Evolutionary conservation across 2,797 vertebrate species (phyloP), one percentile per base, ranked within the genome.

Genomic region (Merluccius polli): DNA sequence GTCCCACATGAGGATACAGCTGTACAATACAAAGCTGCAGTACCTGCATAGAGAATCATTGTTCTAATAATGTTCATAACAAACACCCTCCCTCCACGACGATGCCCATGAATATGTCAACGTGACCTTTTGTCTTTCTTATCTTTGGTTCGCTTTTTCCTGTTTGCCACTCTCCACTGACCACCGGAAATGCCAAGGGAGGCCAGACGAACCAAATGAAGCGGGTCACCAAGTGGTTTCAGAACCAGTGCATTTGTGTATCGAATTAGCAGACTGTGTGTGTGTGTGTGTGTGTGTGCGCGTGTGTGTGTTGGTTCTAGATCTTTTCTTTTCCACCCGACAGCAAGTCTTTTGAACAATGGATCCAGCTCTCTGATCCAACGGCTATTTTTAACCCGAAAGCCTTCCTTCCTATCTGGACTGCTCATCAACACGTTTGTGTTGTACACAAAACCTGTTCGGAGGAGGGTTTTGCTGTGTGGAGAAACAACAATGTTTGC

Each of bases 301-400:
- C n/a, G n/a, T n/a, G n/a, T n/a, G n/a, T n/a, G n/a, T n/a, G n/a
- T n/a, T n/a, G n/a, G n/a, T n/a, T 59, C 4, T 27, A 13, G n/a
- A 27, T 65, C 59, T 65, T 24, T 65, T 12, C 24, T 65, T 65
- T 27, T 24, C 59, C 59, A 65, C 59, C 11, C 59, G n/a, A 12
- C 59, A 65, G 59, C 59, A 65, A 65, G 9, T 65, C 59, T 65
- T 65, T 11, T 65, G 59, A 65, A 65, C 59, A 65, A 65, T 65
- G 59, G 59, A 65, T 83, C n/a, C 74, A 83, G 72, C 73, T 85
- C 74, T 73, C 74, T 79, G 75, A 83, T 85, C 75, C 74, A 74
- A 80, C 71, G 30, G 71, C 82, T 87, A 79, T 85, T 86, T 89
- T 82, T 85, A 87, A 79, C 75, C n/a, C 71, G 52, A 35, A 21